Conservation (phyloP, 2,113 vertebrate species). For the Aptenodytes patagonicus region DNA sequence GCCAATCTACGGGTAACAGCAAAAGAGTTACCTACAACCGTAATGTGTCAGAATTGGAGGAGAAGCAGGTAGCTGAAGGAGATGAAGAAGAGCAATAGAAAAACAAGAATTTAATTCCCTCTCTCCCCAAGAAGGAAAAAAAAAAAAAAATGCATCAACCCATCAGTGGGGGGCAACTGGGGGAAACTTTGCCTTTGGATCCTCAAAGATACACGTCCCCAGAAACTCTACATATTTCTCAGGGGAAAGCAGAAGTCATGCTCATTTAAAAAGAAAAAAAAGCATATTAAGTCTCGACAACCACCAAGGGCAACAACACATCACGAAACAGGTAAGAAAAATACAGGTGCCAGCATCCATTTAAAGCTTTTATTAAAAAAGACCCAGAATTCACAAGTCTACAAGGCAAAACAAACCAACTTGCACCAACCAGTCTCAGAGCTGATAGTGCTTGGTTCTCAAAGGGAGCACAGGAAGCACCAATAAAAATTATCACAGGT, state of each 20-base stretch:
- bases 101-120: neutral
- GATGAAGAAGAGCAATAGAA: neutral
- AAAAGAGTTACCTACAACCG: too few species aligned
- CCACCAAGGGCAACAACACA: neutral
- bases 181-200: neutral
- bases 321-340: neutral
- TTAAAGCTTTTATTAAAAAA: constrained; percentile 1
- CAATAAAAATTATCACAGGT: neutral
- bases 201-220: neutral
- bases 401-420: neutral
- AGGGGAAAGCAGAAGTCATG: neutral
- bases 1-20: fast-evolving
- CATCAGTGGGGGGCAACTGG: neutral
- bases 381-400: neutral
- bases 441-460: neutral
- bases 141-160: neutral
- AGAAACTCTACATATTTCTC: neutral
- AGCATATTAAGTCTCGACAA: neutral
- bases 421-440: neutral
- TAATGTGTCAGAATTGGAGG: fast-evolving
- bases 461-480: neutral
- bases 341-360: neutral
- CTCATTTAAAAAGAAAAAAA: neutral
- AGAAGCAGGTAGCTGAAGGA: neutral
- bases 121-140: neutral